Evolutionary conservation across 2,888 invertebrate species (phyloP).

Genomic region (Drosophila prostipennis): DNA sequence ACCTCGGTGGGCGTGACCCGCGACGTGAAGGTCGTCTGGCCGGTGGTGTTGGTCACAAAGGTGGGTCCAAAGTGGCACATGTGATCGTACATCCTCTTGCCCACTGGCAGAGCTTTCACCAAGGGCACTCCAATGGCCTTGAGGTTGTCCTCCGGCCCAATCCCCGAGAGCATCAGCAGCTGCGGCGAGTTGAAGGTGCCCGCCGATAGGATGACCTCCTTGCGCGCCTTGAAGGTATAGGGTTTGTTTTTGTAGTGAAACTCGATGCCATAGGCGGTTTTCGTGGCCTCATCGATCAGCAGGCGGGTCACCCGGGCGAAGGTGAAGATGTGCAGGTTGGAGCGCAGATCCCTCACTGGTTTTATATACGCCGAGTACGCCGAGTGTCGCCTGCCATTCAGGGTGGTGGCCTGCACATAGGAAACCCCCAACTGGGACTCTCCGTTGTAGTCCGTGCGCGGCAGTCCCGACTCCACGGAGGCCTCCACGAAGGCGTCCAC

Average conservation of each 20-base stretch:
- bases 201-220: constrained; percentile 94
- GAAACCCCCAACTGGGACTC: constrained; percentile 87
- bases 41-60: constrained; percentile 81
- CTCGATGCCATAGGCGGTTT: constrained; percentile 88
- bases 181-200: constrained; percentile 96
- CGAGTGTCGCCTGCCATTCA: constrained; percentile 87
- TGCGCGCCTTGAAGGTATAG: constrained; percentile 86
- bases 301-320: constrained; percentile 88
- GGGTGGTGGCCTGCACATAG: constrained; percentile 87
- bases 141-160: constrained; percentile 86
- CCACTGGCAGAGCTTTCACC: constrained; percentile 88
- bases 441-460: constrained; percentile 89
- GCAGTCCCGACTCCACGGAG: constrained; percentile 87
- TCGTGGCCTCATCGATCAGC: constrained; percentile 87
- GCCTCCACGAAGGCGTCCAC: constrained; percentile 87
- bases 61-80: constrained; percentile 84
- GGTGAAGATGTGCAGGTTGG: constrained; percentile 89
- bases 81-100: constrained; percentile 87
- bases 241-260: constrained; percentile 85
- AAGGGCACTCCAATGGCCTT: constrained; percentile 86
- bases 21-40: constrained; percentile 60
- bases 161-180: constrained; percentile 93
- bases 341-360: constrained; percentile 84
- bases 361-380: constrained; percentile 88
- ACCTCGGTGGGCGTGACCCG: constrained; percentile 45